Percentiles rank a stretch among this genome's conserved stretches.
phyloP scores from a whole-genome alignment of 2,888 invertebrate species.

The Xestoiulus laeticollis region DNA sequence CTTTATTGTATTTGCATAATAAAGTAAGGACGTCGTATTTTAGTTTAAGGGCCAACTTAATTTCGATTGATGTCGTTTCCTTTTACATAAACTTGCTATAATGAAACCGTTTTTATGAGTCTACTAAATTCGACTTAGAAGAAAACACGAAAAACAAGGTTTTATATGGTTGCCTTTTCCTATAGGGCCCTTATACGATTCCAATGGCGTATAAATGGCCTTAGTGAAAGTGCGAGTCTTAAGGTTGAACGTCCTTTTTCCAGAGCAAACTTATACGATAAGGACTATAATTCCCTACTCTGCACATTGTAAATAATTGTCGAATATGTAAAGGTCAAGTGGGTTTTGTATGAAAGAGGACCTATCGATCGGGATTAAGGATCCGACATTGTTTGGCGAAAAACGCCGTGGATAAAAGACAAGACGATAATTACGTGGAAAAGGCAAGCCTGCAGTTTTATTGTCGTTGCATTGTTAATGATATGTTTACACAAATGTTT shows the following conservation, averaged over 20 bases:
- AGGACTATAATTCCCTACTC: slow-evolving; percentile 15
- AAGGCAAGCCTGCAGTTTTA: slow-evolving; percentile 18
- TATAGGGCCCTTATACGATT: neutral
- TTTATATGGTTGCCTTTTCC: neutral
- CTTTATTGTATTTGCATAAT: slow-evolving; percentile 22
- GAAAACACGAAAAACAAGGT: slow-evolving; percentile 34
- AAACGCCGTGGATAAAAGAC: neutral
- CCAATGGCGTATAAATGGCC: neutral
- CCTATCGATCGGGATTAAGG: slow-evolving; percentile 11
- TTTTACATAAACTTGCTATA: slow-evolving; percentile 9
- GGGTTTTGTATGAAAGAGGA: neutral
- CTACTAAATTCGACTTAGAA: slow-evolving; percentile 29
- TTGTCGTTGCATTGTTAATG: slow-evolving; percentile 25
- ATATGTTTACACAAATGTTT: slow-evolving; percentile 17
- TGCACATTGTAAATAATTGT: slow-evolving; percentile 3
- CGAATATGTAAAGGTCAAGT: neutral
- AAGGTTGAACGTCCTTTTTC: neutral
- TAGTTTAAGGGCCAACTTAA: slow-evolving; percentile 28
- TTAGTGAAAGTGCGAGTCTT: neutral
- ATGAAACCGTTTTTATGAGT: slow-evolving; percentile 34
- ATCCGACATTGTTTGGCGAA: neutral
- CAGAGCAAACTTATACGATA: neutral
- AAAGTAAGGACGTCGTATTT: slow-evolving; percentile 27
- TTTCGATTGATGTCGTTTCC: slow-evolving; percentile 34
- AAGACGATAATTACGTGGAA: slow-evolving; percentile 31